Conservation (phyloP, 2,888 invertebrate genomes). For the Apamea epomidion region DNA sequence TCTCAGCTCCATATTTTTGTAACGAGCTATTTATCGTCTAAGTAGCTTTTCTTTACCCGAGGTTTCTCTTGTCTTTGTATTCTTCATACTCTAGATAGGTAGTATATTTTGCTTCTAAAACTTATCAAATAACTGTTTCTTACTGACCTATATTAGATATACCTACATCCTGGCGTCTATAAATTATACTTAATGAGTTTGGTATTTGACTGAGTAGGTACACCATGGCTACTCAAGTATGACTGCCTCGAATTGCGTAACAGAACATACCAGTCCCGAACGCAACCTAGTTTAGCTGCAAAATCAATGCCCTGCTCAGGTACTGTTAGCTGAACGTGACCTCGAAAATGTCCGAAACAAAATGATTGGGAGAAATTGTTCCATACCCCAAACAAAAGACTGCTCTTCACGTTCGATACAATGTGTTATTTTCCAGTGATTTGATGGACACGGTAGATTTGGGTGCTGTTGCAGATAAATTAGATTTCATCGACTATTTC, state of each 20-base stretch:
- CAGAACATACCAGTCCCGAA: constrained; percentile 53
- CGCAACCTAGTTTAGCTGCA: constrained; percentile 62
- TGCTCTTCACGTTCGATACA: constrained; percentile 32
- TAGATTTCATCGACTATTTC: neutral
- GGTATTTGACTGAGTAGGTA: constrained; percentile 11
- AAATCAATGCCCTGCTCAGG: constrained; percentile 59
- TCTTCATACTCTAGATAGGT: neutral
- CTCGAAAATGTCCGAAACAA: constrained; percentile 70
- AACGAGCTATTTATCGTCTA: neutral
- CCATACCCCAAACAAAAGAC: constrained; percentile 58
- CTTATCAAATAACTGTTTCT: neutral
- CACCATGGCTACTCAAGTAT: constrained; percentile 53
- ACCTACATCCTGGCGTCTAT: neutral
- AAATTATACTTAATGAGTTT: neutral
- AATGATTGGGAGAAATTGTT: constrained; percentile 66
- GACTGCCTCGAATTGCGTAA: constrained; percentile 67
- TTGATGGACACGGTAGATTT: constrained; percentile 27
- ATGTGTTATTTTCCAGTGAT: constrained; percentile 23
- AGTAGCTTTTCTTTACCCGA: neutral
- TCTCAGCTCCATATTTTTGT: neutral
- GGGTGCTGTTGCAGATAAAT: neutral
- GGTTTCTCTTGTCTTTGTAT: neutral
- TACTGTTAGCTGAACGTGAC: constrained; percentile 72
- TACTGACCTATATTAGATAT: constrained; percentile 20
- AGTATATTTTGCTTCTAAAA: neutral